Evolutionary conservation across 2,888 invertebrate genomes (phyloP), one percentile per base, ranked within the genome.

Genomic region (Scaptodrosophila latifasciaeformis): DNA sequence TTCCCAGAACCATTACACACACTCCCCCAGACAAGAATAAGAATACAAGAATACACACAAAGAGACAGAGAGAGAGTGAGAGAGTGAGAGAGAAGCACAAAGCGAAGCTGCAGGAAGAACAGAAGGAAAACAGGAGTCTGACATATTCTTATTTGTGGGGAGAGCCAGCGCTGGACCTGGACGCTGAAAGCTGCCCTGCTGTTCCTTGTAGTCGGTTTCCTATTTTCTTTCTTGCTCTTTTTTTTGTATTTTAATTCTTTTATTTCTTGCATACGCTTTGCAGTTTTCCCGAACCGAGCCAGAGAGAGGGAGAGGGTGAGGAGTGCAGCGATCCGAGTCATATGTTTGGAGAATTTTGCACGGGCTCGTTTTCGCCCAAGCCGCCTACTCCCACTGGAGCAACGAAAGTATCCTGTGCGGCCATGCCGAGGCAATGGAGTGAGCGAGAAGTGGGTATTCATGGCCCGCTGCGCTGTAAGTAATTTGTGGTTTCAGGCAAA

Each of bases 401-500:
- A n/a, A n/a, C n/a, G n/a, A n/a, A n/a, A n/a, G n/a, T n/a, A n/a
- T n/a, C n/a, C n/a, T n/a, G 45, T 21, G 21, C 21, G 44, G 44
- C 48, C 53, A 69, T 71, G 57, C 71, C 76, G 76, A 54, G 27
- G 27, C 5, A 27, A 5, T 6, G 27, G 27, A 27, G 27, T n/a
- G 15, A 17, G 10, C 37, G 37, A 18, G 45, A 31, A 27, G 29
- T 29, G 39, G 48, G 15, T 17, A 21, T 65, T 62, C 71, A 67
- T 70, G 60, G 70, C 75, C 70, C 65, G 74, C 67, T 74, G 77
- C 75, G 66, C 65, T 76, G 79, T 78, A 77, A 77, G 76, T 77
- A 77, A 77, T 77, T 77, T 77, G 76, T 78, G 76, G 76, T 77
- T 77, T 72, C 79, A 68, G 79, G 78, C 76, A 78, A 77, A 77